Evolutionary conservation across 2,797 vertebrate species (phyloP).

Genomic region (Sparus aurata): DNA sequence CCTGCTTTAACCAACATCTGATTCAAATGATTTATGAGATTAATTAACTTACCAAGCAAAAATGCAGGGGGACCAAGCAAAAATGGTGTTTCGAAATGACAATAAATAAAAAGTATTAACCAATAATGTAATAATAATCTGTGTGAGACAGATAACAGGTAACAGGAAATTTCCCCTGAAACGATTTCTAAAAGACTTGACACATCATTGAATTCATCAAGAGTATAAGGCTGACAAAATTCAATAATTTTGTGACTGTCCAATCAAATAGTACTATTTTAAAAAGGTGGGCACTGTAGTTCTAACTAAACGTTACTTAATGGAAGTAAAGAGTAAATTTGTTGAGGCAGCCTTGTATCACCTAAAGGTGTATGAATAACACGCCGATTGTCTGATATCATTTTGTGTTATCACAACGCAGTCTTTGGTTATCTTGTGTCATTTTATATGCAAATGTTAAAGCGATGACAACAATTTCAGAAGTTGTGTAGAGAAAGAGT

Average conservation of each 20-base stretch:
- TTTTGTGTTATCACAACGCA: too few relatives aligned
- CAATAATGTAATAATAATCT: not conserved
- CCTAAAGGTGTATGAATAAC: too few relatives aligned
- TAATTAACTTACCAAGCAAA: not conserved
- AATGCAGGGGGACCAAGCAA: not conserved
- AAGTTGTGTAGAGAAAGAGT: too few relatives aligned
- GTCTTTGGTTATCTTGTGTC: too few relatives aligned
- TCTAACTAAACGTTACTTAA: not conserved
- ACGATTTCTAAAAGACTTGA: not conserved
- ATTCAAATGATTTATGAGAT: conserved; percentile 2
- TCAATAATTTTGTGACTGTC: not conserved
- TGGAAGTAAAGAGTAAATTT: not conserved
- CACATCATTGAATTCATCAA: not conserved
- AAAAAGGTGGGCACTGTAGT: not conserved
- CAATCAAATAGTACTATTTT: not conserved
- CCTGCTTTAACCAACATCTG: not conserved
- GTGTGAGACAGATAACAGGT: not conserved
- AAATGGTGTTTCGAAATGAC: conserved; percentile 11
- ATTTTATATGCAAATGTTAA: too few relatives aligned
- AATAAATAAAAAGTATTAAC: conserved; percentile 11
- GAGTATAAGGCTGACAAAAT: not conserved
- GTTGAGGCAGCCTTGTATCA: not conserved
- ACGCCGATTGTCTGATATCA: too few relatives aligned
- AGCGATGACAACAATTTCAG: too few relatives aligned
- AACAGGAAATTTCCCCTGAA: too few relatives aligned